A percentile compares a stretch with the other conserved stretches of the same genome.
Evolutionary conservation across 37 sponge, comb jelly and placozoan genomes (phyloP).

Genomic region (Petrosia ficiformis): DNA sequence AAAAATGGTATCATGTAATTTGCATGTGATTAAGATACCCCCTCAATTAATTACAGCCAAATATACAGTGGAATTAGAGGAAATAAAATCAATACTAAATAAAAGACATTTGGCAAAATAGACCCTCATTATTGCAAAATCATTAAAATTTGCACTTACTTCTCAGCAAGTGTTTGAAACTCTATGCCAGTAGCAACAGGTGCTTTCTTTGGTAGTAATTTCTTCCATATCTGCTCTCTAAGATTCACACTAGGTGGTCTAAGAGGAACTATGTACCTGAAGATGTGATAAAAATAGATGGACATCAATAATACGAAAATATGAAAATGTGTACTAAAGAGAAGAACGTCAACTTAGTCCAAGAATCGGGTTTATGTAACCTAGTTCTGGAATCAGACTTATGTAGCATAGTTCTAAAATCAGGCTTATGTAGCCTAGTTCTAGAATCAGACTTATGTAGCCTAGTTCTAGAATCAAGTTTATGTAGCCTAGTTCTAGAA

Average conservation of each 20-base stretch:
- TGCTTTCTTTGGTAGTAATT: slow-evolving; percentile 49
- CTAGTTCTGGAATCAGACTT: slow-evolving; percentile 35
- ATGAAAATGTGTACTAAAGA: too few species aligned
- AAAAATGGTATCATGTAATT: too few species aligned
- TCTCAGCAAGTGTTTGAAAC: slow-evolving; percentile 32
- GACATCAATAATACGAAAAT: neutral
- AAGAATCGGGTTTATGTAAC: too few species aligned
- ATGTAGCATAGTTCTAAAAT: slow-evolving; percentile 32
- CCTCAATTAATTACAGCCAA: too few species aligned
- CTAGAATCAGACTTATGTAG: slow-evolving; percentile 36
- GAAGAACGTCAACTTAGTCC: too few species aligned
- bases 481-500: slow-evolving; percentile 37
- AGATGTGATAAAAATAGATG: neutral
- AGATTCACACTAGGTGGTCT: slow-evolving; percentile 14
- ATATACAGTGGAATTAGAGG: too few species aligned
- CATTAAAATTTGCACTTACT: too few species aligned
- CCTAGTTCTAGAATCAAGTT: too few species aligned
- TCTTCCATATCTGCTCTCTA: slow-evolving; percentile 52
- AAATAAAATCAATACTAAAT: too few species aligned
- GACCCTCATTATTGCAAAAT: too few species aligned
- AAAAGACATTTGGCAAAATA: too few species aligned
- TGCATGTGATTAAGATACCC: too few species aligned
- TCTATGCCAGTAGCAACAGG: slow-evolving; percentile 43
- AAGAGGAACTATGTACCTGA: slow-evolving; percentile 40
- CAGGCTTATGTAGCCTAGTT: slow-evolving; percentile 37